Conservation (phyloP, 2,797 vertebrate genomes). For the Liasis olivaceus region DNA sequence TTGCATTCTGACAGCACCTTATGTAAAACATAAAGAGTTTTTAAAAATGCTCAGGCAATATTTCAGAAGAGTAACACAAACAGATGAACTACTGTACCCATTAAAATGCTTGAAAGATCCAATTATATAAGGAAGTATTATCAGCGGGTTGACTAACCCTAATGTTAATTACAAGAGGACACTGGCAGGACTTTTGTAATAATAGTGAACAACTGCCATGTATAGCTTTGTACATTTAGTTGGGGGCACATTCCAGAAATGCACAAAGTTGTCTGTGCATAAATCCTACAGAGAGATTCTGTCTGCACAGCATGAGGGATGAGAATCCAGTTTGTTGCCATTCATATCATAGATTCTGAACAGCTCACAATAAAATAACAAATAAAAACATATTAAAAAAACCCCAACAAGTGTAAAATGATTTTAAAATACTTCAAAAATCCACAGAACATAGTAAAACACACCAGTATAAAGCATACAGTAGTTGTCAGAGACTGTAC, state of each 20-base stretch:
- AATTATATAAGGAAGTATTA: background rate
- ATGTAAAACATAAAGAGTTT: conserved; percentile 21
- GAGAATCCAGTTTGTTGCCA: background rate
- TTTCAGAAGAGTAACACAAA: background rate
- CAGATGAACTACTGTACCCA: background rate
- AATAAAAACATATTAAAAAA: background rate
- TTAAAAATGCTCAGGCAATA: background rate
- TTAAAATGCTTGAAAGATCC: background rate
- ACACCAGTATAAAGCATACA: background rate
- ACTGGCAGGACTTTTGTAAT: background rate
- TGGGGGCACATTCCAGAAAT: background rate
- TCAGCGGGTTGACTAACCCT: background rate
- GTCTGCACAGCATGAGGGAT: background rate
- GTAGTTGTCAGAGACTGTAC: background rate
- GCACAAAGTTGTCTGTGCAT: background rate
- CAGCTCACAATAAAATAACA: background rate
- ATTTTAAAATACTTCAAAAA: background rate
- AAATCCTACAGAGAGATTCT: background rate
- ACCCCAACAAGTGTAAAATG: background rate
- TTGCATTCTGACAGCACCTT: conserved; percentile 89
- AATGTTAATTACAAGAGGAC: background rate
- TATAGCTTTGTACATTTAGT: background rate
- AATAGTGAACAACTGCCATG: background rate
- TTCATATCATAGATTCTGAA: background rate
- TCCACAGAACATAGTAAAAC: background rate